Percentiles rank a stretch among this genome's conserved stretches.
Evolutionary conservation across 2,113 vertebrate species (phyloP).

Genomic region (Sander lucioperca): DNA sequence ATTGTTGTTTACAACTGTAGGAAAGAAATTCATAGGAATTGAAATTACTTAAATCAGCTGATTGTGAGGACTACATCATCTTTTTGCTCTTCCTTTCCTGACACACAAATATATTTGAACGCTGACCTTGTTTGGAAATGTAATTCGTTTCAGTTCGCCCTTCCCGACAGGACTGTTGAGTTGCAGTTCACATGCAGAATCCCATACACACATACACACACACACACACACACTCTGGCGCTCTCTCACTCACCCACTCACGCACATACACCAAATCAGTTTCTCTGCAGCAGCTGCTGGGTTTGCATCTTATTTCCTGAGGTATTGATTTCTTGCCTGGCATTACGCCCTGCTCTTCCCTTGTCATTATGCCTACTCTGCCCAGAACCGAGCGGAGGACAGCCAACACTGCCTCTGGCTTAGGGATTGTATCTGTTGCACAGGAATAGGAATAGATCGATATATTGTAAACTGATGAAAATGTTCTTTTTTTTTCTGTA

Average conservation of each 20-base stretch:
- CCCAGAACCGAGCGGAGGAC: conserved; percentile 45
- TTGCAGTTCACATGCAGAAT: conserved; percentile 50
- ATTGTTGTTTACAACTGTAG: no score
- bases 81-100: not conserved
- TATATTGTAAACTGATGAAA: conserved; percentile 39
- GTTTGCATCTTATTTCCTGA: conserved; percentile 73
- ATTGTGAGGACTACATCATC: not conserved
- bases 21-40: not conserved
- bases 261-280: conserved; percentile 45
- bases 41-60: not conserved
- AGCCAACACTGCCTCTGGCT: conserved; percentile 40
- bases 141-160: conserved; percentile 46
- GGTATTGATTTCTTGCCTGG: conserved; percentile 75
- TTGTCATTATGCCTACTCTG: conserved; percentile 66
- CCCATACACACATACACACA: conserved; percentile 7
- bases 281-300: conserved; percentile 63
- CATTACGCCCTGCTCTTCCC: conserved; percentile 56
- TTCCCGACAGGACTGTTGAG: conserved; percentile 48
- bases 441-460: conserved; percentile 53
- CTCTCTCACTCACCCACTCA: conserved; percentile 5
- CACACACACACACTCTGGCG: not conserved
- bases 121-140: conserved; percentile 46
- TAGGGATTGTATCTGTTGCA: conserved; percentile 42
- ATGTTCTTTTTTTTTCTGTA: conserved; percentile 35
- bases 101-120: conserved; percentile 28